A percentile compares a stretch with the other conserved stretches of the same genome.
Evolutionary conservation across 92 coral and sea anemone species (phyloP).

Genomic region (Plumapathes pennacea): DNA sequence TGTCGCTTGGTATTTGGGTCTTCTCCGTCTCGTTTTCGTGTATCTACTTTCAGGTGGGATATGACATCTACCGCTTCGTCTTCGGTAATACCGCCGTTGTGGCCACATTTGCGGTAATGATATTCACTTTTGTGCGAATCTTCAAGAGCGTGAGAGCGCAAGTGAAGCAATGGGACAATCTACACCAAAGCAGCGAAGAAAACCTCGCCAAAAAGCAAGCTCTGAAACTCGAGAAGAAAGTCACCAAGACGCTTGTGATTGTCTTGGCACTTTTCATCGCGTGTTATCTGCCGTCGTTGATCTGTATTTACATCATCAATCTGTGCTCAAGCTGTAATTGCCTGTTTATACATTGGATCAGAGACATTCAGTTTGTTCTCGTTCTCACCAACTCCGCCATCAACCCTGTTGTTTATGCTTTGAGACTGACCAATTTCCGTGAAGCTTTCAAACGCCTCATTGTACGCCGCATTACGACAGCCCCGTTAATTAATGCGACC

Average conservation of each 20-base stretch:
- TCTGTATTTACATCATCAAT: constrained; percentile 82
- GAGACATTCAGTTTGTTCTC: constrained; percentile 77
- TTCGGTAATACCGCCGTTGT: constrained; percentile 78
- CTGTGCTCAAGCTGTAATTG: constrained; percentile 80
- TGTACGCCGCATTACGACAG: too few species aligned
- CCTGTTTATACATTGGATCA: constrained; percentile 72
- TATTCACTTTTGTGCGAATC: constrained; percentile 50
- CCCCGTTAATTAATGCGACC: too few species aligned
- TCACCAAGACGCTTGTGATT: constrained; percentile 78
- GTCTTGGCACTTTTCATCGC: constrained; percentile 57
- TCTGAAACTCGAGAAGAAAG: constrained; percentile 67
- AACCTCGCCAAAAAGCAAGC: constrained; percentile 52
- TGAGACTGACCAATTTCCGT: constrained; percentile 79
- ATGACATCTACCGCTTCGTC: constrained; percentile 74
- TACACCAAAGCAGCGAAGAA: constrained; percentile 11
- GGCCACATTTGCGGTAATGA: constrained; percentile 59
- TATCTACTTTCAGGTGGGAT: constrained; percentile 72
- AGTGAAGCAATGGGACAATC: constrained; percentile 45
- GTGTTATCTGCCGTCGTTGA: constrained; percentile 76
- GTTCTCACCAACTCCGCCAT: constrained; percentile 82
- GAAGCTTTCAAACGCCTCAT: too few species aligned
- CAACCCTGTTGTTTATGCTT: constrained; percentile 88
- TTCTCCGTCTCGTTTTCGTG: constrained; percentile 64
- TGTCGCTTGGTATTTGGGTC: constrained; percentile 73
- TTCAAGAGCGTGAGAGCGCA: constrained; percentile 48